Evolutionary conservation across 1,140 invertebrate species (phyloP), one percentile per base, ranked within the genome.

Genomic region (Heliconius hermathena): DNA sequence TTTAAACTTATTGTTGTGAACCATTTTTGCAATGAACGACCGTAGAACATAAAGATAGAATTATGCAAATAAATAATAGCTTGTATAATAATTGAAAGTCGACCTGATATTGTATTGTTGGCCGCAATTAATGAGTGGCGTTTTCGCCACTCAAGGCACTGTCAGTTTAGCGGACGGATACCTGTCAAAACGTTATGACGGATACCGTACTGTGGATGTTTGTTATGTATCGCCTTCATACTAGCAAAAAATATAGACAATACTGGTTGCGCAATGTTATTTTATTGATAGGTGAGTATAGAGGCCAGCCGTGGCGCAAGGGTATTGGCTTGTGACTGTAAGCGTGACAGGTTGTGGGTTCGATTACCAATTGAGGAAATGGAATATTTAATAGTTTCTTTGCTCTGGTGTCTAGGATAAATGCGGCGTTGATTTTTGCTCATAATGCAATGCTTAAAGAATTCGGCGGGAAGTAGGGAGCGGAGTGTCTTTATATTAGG

Each of bases 181-280:
- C 79, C 88, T 89, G 89, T 91, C 90, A 91, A 88, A 92, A 91
- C 81, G 87, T 91, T 92, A 91, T 89, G 90, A 90, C 87, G 88
- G 84, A 85, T 87, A 83, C 78, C 81, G 80, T 83, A 79, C 71
- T n/a, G 18, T 46, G 71, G 46, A 77, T 46, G 66, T 83, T 81
- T 46, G 66, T 83, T 81, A 83, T 82, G 81, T 77, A 79, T 81
- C 82, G 80, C 72, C 82, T 73, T 73, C 75, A 81, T 81, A 79
- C 80, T 78, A 70, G 73, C 57, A 76, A 41, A 82, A 84, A 84
- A 77, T 74, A 46, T 72, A 74, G 26, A 73, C 9, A 36, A 72
- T 54, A 71, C 1, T 77, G 46, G 77, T 83, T 83, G 78, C 76
- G 73, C 72, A 83, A 83, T 74, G 9, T 9, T 72, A 3, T 72